phyloP scores from a whole-genome alignment of 2,888 invertebrate genomes.

The Diplolepis rosae region DNA sequence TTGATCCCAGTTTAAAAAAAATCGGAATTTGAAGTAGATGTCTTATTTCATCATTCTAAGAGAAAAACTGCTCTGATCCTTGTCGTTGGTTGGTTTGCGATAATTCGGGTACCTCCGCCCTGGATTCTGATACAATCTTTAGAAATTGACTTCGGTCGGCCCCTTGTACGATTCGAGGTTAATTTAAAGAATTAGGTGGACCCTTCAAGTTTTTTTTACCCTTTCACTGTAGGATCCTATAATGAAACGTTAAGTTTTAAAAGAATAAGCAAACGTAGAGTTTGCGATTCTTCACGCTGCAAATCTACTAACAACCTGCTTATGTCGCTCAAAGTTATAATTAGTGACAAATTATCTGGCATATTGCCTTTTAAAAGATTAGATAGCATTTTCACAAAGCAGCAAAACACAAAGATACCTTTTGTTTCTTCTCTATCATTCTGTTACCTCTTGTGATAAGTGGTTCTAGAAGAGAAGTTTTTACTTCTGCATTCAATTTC shows the following conservation, averaged over 20 bases:
- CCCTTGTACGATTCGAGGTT: too few relatives aligned
- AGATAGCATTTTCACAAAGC: neutral
- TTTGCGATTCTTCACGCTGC: neutral
- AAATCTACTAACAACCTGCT: neutral
- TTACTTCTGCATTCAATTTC: constrained; percentile 41
- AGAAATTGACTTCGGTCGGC: too few relatives aligned
- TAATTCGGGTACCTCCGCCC: too few relatives aligned
- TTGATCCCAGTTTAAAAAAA: too few relatives aligned
- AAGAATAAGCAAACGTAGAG: neutral
- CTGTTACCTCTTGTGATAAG: constrained; percentile 38
- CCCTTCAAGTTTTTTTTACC: neutral
- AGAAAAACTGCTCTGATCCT: too few relatives aligned
- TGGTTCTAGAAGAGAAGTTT: constrained; percentile 37
- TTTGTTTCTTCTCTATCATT: neutral
- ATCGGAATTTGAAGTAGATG: too few relatives aligned
- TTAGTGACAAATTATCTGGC: neutral
- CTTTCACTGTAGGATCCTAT: neutral
- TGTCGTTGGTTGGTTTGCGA: too few relatives aligned
- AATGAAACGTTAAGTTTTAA: neutral
- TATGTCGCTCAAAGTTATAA: neutral
- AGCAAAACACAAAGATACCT: neutral
- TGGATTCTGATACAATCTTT: too few relatives aligned
- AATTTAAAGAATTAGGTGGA: neutral
- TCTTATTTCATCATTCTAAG: too few relatives aligned
- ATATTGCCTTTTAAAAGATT: neutral